Evolutionary conservation across 2,113 vertebrate genomes (phyloP).

Genomic region (Perca schrenkii): DNA sequence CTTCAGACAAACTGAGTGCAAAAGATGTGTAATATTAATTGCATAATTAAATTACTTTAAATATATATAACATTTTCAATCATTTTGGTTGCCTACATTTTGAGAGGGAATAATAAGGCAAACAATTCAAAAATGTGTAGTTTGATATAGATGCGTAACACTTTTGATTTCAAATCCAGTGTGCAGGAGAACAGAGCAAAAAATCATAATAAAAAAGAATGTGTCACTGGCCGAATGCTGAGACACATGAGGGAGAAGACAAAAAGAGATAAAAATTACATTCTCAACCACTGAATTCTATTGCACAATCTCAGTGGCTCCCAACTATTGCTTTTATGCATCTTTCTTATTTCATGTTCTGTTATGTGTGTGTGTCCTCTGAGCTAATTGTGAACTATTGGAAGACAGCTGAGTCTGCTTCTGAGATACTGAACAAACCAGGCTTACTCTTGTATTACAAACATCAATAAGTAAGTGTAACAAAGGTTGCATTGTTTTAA

Average conservation of each 20-base stretch:
- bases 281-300: background rate
- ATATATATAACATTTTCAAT: too few species aligned
- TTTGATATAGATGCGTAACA: background rate
- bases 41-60: background rate
- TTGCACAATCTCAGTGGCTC: background rate
- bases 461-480: background rate
- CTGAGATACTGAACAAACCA: background rate
- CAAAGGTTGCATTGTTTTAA: background rate
- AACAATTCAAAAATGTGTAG: background rate
- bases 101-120: background rate
- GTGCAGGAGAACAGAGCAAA: background rate
- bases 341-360: background rate
- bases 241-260: background rate
- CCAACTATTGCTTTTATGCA: background rate
- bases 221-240: background rate
- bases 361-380: background rate
- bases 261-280: background rate
- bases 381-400: background rate
- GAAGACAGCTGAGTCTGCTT: background rate
- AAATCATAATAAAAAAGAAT: rapidly evolving
- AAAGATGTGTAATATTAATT: background rate
- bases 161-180: background rate
- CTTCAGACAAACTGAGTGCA: background rate
- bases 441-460: background rate
- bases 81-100: background rate